Base-by-base conservation (phyloP, 2,888 invertebrate genomes). In the Anoplius nigerrimus region DNA sequence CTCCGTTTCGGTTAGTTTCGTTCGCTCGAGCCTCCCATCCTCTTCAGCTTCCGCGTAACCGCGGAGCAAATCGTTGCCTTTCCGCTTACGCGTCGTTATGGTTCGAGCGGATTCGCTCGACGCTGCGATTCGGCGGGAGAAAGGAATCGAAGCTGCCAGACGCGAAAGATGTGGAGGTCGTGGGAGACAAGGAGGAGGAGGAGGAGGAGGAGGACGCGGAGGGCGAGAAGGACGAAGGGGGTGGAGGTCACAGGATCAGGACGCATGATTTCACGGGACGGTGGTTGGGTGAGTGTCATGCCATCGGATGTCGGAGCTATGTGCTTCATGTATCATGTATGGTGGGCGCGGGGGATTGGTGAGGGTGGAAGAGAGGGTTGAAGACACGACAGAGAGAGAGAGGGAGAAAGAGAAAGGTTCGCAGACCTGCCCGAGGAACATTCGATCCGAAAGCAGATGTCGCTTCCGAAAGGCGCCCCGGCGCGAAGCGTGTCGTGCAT, bases 191-290 rank as follows among this genome's bases (percentile, higher is more conserved):
- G 27, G 21, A 64, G 60, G 62, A 62, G 57, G 52, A 57, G 51
- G 63, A 34, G 24, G 48, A 60, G 34, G 59, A 16, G 56, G 24
- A 64, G 62, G 63, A 54, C 51, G 62, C 21, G 52, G 54, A 54
- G 46, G 56, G 66, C 63, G 66, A 66, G 18, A 18, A 27, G 24
- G 53, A 60, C 45, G 24, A 21, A n/a, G 67, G 74, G 72, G 76
- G 71, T 79, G 67, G 74, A 71, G 76, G 71, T 79, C 72, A 69
- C 65, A 73, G 81, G 78, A 84, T 84, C 82, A 84, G 80, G 82
- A 82, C 75, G 83, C 82, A 84, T 85, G 86, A 87, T 87, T 87
- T 87, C 84, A 87, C 86, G 86, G 86, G 75, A 84, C 81, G 83
- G 74, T 86, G 82, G 80, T 75, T 82, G 81, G 81, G 78, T 83